Evolutionary conservation across 2,797 vertebrate genomes (phyloP), one percentile per base, ranked within the genome.

Genomic region (Gambelia wislizenii): DNA sequence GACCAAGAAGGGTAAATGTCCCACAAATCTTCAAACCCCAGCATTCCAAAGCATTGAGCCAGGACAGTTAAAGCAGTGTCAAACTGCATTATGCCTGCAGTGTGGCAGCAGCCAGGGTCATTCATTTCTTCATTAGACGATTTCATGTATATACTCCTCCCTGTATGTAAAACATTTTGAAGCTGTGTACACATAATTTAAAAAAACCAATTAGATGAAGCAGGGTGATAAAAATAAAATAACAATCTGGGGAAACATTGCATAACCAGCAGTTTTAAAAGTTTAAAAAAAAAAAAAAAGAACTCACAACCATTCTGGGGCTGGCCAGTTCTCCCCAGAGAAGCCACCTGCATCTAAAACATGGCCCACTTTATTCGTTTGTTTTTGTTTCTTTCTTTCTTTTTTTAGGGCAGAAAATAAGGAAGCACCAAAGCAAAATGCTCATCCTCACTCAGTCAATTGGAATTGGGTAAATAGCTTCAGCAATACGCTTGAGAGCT

Each of bases 371-470:
- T 74, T 74, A 6, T 18, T 74, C 39, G 6, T 44, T 75, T 75
- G 42, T 44, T 75, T 39, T 22, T 52, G n/a, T n/a, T n/a, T n/a
- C n/a, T n/a, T n/a, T n/a, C n/a, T n/a, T n/a, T n/a, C n/a, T n/a
- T n/a, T n/a, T n/a, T n/a, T 79, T n/a, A n/a, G 59, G 92, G 49
- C 7, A 87, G 85, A 88, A 22, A 87, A 33, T 33, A 90, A 88
- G 47, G 27, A 47, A 84, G 82, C 81, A 82, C 47, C 72, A 33
- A 56, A 52, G 20, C 81, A 89, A 88, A 13, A 59, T 90, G 13
- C 0, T 84, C 89, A 61, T 39, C 20, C 52, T 0, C 18, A 79
- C 76, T 59, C 52, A 81, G 77, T 87, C 74, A 90, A 56, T 75
- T 56, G 56, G 74, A 83, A 90, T 13, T 72, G 4, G 2, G 1